phyloP scores from a whole-genome alignment of 2,888 invertebrate genomes.

The Leptinotarsa haldemani region DNA sequence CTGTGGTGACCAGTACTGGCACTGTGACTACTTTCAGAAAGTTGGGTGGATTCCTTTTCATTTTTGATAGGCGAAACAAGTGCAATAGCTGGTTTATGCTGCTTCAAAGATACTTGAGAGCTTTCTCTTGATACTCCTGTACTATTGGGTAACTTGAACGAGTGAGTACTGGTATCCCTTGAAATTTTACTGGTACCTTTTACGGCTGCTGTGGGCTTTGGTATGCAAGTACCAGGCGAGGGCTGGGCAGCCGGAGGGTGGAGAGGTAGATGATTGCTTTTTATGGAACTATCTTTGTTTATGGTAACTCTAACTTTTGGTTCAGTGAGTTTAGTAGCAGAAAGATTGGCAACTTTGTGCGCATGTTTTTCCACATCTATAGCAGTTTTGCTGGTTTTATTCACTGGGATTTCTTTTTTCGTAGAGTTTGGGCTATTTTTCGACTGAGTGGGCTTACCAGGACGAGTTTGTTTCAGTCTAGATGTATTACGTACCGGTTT shows the following conservation, averaged over 20 bases:
- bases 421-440: constrained; percentile 60
- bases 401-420: constrained; percentile 57
- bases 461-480: constrained; percentile 60
- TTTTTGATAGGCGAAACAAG: constrained; percentile 84
- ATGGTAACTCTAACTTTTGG: constrained; percentile 60
- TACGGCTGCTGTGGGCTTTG: constrained; percentile 91
- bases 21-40: constrained; percentile 78
- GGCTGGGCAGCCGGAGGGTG: constrained; percentile 39
- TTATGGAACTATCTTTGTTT: constrained; percentile 40
- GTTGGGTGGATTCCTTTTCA: constrained; percentile 65
- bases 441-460: constrained; percentile 54
- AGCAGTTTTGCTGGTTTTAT: constrained; percentile 57
- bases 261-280: constrained; percentile 44
- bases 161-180: constrained; percentile 68
- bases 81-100: constrained; percentile 60
- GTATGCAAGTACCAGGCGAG: constrained; percentile 77
- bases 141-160: constrained; percentile 61
- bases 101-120: constrained; percentile 57
- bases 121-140: constrained; percentile 59
- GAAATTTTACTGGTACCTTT: constrained; percentile 86
- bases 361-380: constrained; percentile 64
- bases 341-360: constrained; percentile 60
- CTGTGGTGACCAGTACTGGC: constrained; percentile 76
- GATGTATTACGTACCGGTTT: constrained; percentile 59
- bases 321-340: constrained; percentile 59